phyloP scores from a whole-genome alignment of 2,797 vertebrate genomes.

The Micrastur ruficollis region DNA sequence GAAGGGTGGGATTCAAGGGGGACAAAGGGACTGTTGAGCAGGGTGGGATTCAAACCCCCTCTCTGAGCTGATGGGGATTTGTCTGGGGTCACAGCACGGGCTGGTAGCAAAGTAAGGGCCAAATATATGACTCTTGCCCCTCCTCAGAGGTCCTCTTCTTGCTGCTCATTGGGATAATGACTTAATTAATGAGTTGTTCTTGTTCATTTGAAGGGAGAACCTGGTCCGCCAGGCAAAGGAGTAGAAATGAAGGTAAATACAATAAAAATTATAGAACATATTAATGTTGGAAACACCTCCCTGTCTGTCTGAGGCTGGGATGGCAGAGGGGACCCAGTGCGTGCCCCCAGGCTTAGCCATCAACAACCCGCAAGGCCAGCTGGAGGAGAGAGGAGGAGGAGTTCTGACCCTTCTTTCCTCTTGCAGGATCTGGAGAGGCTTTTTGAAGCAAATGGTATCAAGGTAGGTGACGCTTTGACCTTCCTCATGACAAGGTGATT shows the following conservation, averaged over 20 bases:
- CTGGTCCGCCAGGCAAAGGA: constrained; percentile 74
- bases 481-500: not conserved
- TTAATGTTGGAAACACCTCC: not conserved
- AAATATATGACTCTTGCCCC: not conserved
- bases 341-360: not conserved
- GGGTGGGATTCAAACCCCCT: not conserved
- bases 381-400: not conserved
- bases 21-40: not conserved
- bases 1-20: not conserved
- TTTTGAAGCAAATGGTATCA: constrained; percentile 88
- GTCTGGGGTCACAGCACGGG: rapidly evolving
- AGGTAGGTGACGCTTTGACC: constrained; percentile 67
- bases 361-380: not conserved
- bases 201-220: constrained; percentile 72
- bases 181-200: not conserved
- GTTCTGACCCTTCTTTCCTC: not conserved
- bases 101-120: not conserved
- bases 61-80: not conserved
- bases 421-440: constrained; percentile 85
- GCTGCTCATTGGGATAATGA: not conserved
- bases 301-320: not conserved
- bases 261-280: not conserved
- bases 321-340: not conserved
- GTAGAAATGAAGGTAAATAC: constrained; percentile 82
- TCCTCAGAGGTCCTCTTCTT: not conserved